Evolutionary conservation across 2,888 invertebrate genomes (phyloP).

Genomic region (Athalia circularis): DNA sequence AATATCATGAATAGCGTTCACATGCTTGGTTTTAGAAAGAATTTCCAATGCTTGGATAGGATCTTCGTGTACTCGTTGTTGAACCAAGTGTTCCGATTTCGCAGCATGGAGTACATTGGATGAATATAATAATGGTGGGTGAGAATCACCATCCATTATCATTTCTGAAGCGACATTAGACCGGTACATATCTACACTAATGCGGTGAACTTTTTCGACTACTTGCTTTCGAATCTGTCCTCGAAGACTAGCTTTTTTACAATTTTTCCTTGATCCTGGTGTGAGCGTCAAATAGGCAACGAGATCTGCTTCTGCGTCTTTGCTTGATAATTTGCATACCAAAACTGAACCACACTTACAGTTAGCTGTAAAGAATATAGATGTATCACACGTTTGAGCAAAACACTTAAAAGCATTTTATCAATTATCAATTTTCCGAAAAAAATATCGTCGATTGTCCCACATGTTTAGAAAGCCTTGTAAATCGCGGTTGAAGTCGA

Average conservation of each 20-base stretch:
- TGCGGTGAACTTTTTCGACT: constrained; percentile 3
- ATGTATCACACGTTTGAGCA: neutral
- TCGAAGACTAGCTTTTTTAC: constrained; percentile 2
- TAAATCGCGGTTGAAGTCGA: no score
- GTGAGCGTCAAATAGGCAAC: constrained; percentile 20
- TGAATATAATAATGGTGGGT: constrained; percentile 12
- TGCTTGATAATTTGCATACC: neutral
- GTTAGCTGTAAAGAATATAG: neutral
- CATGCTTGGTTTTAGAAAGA: constrained; percentile 8
- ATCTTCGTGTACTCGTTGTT: constrained; percentile 8
- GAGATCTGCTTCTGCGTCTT: constrained; percentile 4
- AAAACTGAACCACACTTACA: constrained; percentile 12
- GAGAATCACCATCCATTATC: constrained; percentile 29
- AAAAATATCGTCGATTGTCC: no score
- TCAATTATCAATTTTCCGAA: neutral
- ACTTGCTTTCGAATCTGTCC: constrained; percentile 8
- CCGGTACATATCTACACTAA: constrained; percentile 19
- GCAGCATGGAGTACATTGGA: constrained; percentile 16
- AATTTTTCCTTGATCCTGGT: constrained; percentile 13
- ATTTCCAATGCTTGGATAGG: constrained; percentile 1
- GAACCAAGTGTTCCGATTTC: constrained; percentile 11
- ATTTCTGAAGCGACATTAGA: constrained; percentile 7
- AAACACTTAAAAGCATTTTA: constrained; percentile 4
- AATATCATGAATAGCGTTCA: constrained; percentile 14
- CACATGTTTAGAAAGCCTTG: no score